Base-by-base conservation (phyloP, 2,888 invertebrate genomes). In the Eilema sororculum region DNA sequence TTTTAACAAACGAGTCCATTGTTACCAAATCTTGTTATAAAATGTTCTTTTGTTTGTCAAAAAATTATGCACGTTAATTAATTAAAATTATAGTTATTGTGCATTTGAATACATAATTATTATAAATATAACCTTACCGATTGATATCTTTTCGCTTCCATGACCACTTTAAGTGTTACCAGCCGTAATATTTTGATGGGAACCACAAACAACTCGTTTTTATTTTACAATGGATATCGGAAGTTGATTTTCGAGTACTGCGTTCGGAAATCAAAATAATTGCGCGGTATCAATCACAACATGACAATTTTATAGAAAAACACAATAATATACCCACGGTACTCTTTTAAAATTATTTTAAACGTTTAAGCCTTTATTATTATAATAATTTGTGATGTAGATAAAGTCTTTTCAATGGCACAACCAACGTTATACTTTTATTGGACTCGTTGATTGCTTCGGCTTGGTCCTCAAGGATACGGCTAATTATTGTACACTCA, bases 101-200 rank as follows among this genome's bases (percentile, higher is more conserved):
- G 62, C 64, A 73, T 73, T 74, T 66, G 62, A 75, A 76, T 52
- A 52, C n/a, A 60, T 74, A 69, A 65, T 76, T 72, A 69, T 69
- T 25, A 61, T 68, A 60, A 65, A 65, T 63, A 22, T 69, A 72
- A 74, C 73, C 78, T 79, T 69, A 74, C 56, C 41, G 73, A 73
- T 76, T 68, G 64, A 65, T 70, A 80, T 80, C 79, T 79, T 79
- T 70, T 71, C 80, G 77, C 72, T 80, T 69, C 70, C 67, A 63
- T 74, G 80, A 71, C 62, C 72, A 63, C 69, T 37, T 63, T 67
- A 46, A 12, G 41, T 20, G 30, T 30, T 64, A 3, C 71, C 62
- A 76, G 59, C 69, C 71, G 63, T 75, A 71, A 25, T 70, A 69
- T 69, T 69, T 60, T 65, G 62, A 77, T 76, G 76, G 68, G 80